These are phyloP conservation scores for Epistrophe eligans DNA, from an alignment of 2,888 invertebrate species.

Conservation along the genomic window DNA sequence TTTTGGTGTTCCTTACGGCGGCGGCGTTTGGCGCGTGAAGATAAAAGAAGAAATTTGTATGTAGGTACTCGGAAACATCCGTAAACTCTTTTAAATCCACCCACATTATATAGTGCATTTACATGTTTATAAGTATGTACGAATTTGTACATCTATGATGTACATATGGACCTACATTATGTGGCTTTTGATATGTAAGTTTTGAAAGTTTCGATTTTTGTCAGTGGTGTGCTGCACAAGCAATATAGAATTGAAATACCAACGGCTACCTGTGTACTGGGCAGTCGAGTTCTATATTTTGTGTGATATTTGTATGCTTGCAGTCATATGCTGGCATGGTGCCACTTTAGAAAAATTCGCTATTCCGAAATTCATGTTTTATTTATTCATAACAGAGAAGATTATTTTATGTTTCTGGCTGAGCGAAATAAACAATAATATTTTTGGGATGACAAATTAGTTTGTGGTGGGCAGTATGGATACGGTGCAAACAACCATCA, in stretches of 20 bases:
- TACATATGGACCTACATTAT: background rate
- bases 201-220: conserved; percentile 12
- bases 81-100: conserved; percentile 32
- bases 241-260: conserved; percentile 31
- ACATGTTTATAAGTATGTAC: background rate
- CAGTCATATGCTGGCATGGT: conserved; percentile 46
- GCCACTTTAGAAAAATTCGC: conserved; percentile 53
- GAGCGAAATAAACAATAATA: conserved; percentile 62
- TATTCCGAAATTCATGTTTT: conserved; percentile 46
- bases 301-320: conserved; percentile 37
- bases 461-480: conserved; percentile 18
- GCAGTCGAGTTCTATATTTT: conserved; percentile 6
- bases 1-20: background rate
- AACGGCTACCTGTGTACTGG: conserved; percentile 58
- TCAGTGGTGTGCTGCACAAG: conserved; percentile 9
- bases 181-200: background rate
- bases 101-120: background rate
- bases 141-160: too few species aligned
- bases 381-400: conserved; percentile 60
- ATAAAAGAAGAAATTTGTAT: conserved; percentile 24
- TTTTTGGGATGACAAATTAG: conserved; percentile 40
- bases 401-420: conserved; percentile 51
- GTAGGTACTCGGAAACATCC: conserved; percentile 21
- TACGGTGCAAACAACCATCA: background rate
- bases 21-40: background rate